Percentiles rank a stretch among this genome's conserved stretches.
Conservation (phyloP, 2,113 vertebrate genomes). For the Hippopotamus amphibius region DNA sequence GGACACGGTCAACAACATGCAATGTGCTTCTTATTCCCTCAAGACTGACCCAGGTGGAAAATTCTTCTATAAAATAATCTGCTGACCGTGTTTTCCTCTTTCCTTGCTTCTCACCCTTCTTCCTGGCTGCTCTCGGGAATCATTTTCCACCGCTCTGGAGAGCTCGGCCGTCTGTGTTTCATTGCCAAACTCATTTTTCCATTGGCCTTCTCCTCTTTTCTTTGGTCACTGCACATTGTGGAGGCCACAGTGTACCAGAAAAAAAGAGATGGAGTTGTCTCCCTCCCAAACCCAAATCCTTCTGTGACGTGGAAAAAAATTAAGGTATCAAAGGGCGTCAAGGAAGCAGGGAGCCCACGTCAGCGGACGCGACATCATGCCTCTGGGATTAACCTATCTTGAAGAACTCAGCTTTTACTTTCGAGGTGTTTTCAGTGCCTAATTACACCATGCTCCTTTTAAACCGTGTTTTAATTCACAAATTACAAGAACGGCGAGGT, state of each 20-base stretch:
- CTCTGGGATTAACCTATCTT: not conserved
- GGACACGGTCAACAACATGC: not conserved
- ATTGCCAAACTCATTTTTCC: not conserved
- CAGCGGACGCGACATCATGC: not conserved
- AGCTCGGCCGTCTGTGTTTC: not conserved
- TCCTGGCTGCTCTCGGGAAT: not conserved
- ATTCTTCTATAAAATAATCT: constrained; percentile 7
- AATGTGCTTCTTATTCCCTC: not conserved
- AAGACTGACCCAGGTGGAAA: constrained; percentile 56
- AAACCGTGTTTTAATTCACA: constrained; percentile 27
- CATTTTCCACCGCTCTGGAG: constrained; percentile 44
- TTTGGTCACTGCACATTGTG: not conserved
- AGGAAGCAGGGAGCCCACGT: not conserved
- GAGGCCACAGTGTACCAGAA: not conserved
- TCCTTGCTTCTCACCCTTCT: constrained; percentile 3
- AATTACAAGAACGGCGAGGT: not conserved
- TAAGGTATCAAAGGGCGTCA: not conserved
- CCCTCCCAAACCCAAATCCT: not conserved
- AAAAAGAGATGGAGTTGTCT: not conserved
- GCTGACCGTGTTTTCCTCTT: not conserved
- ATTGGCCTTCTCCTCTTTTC: not conserved
- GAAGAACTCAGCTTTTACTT: constrained; percentile 5
- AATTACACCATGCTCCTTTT: not conserved
- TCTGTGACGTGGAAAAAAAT: not conserved
- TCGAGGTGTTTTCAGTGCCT: not conserved